Evolutionary conservation across 2,888 invertebrate genomes (phyloP).

Genomic region (Eurois occulta): DNA sequence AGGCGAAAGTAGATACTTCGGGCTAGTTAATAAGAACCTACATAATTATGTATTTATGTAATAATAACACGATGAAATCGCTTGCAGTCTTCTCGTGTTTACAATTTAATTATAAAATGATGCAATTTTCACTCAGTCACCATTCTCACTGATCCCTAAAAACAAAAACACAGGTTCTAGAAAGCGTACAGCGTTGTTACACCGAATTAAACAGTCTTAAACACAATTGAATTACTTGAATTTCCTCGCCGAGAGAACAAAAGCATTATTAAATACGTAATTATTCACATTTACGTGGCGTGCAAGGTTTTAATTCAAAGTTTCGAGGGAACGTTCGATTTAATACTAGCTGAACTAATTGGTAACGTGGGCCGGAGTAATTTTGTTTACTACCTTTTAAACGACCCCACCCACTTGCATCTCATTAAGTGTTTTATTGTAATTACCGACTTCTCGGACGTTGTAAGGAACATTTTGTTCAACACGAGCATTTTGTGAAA

Average conservation of each 20-base stretch:
- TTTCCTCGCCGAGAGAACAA: slow-evolving; percentile 90
- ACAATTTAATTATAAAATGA: background rate
- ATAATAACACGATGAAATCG: background rate
- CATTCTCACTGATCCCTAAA: slow-evolving; percentile 67
- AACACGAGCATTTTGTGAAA: slow-evolving; percentile 69
- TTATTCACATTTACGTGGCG: slow-evolving; percentile 90
- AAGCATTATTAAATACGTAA: slow-evolving; percentile 91
- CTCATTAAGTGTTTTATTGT: slow-evolving; percentile 79
- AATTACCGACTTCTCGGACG: slow-evolving; percentile 75
- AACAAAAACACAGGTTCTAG: slow-evolving; percentile 78
- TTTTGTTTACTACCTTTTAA: slow-evolving; percentile 90
- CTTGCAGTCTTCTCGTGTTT: background rate
- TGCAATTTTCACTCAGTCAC: background rate
- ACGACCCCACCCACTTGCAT: slow-evolving; percentile 87
- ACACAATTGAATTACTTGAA: slow-evolving; percentile 91
- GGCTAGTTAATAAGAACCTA: background rate
- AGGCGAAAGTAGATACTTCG: slow-evolving; percentile 1
- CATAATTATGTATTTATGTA: background rate
- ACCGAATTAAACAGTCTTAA: slow-evolving; percentile 88
- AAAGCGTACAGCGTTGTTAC: slow-evolving; percentile 84
- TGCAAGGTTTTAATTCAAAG: slow-evolving; percentile 85
- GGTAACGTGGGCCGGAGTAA: slow-evolving; percentile 88
- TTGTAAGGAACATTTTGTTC: slow-evolving; percentile 69
- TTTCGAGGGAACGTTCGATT: slow-evolving; percentile 86
- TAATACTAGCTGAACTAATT: slow-evolving; percentile 90